Percentiles rank a stretch among this genome's conserved stretches.
These are phyloP conservation scores for Parotocinclus haroldoi DNA, from an alignment of 2,797 vertebrate genomes.

Conservation along the genomic window DNA sequence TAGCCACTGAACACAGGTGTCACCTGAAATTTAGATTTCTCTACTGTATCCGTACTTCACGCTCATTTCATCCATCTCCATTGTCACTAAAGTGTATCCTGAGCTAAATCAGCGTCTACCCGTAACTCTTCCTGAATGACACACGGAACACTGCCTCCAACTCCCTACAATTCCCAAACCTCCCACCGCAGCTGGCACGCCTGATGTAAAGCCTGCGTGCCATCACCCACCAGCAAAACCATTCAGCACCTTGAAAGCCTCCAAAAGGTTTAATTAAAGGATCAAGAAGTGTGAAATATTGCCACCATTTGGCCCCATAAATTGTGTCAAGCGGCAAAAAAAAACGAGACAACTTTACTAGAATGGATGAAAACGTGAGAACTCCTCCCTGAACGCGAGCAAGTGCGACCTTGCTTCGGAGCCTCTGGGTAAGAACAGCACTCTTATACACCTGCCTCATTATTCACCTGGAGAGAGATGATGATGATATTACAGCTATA, in stretches of 20 bases:
- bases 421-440: background rate
- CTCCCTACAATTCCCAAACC: slow-evolving; percentile 17
- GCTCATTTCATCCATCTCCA: slow-evolving; percentile 19
- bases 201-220: slow-evolving; percentile 49
- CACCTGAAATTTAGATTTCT: slow-evolving; percentile 42
- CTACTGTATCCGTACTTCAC: slow-evolving; percentile 26
- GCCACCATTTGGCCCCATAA: slow-evolving; percentile 32
- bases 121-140: slow-evolving; percentile 34
- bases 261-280: slow-evolving; percentile 42
- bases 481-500: slow-evolving; percentile 17
- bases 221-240: slow-evolving; percentile 38
- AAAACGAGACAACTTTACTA: slow-evolving; percentile 43
- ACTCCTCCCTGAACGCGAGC: no score
- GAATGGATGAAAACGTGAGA: no score
- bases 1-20: slow-evolving; percentile 26
- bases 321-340: slow-evolving; percentile 38
- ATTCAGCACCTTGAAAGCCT: slow-evolving; percentile 19
- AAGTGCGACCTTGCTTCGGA: no score
- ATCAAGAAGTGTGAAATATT: slow-evolving; percentile 41
- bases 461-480: slow-evolving; percentile 13
- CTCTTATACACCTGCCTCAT: slow-evolving; percentile 32
- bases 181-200: background rate
- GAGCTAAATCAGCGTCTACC: slow-evolving; percentile 30
- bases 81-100: slow-evolving; percentile 23
- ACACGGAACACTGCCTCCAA: slow-evolving; percentile 10